Evolutionary conservation across 2,113 vertebrate genomes (phyloP).

Genomic region (Fregata magnificens): DNA sequence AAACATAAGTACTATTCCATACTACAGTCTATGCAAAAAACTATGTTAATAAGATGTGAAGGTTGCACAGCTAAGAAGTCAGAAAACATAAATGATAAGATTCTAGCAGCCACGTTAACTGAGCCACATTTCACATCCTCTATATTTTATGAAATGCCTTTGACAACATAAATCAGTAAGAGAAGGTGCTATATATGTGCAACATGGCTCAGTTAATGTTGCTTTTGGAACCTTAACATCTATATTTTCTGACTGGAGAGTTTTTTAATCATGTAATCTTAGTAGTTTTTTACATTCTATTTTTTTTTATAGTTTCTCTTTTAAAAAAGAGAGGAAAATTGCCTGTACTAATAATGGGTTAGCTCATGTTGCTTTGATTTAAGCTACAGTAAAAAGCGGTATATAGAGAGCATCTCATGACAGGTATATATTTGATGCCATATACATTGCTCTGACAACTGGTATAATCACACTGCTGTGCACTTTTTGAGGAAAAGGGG

Average conservation of each 20-base stretch:
- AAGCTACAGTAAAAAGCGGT: not conserved
- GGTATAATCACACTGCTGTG: not conserved
- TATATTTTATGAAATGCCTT: conserved; percentile 56
- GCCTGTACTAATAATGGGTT: conserved; percentile 8
- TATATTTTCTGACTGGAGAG: conserved; percentile 35
- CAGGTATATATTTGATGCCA: not conserved
- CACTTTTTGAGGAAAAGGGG: not conserved
- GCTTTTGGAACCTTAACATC: conserved; percentile 27
- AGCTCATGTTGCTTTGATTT: conserved; percentile 12
- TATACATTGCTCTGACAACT: not conserved
- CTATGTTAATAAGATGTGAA: conserved; percentile 59
- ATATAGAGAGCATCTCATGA: not conserved
- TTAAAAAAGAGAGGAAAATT: not conserved
- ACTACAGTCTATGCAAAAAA: conserved; percentile 48
- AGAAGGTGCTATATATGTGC: conserved; percentile 37
- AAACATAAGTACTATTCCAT: conserved; percentile 65
- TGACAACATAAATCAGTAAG: conserved; percentile 58
- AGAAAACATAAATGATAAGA: conserved; percentile 59
- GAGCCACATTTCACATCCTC: conserved; percentile 54
- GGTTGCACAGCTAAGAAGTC: conserved; percentile 54
- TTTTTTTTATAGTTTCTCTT: not conserved
- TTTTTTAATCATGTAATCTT: conserved; percentile 24
- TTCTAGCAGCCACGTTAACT: conserved; percentile 52
- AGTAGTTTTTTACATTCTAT: not conserved
- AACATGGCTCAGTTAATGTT: conserved; percentile 41